These are phyloP conservation scores for Lasioglossum vierecki DNA, from an alignment of 2,888 invertebrate species.

Conservation along the genomic window DNA sequence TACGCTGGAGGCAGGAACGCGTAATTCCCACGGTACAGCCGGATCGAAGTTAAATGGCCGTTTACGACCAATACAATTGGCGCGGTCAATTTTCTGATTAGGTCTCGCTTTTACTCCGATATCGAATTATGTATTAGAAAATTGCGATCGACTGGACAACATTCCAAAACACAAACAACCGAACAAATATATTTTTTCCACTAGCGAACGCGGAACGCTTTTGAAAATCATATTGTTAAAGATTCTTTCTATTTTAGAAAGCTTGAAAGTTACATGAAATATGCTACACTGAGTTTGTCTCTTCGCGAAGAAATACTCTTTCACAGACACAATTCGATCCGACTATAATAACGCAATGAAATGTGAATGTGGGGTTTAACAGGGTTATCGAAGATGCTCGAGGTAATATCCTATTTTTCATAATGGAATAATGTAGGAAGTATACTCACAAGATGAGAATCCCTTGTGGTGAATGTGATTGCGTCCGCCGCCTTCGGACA, in stretches of 20 bases:
- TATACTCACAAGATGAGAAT: slow-evolving; percentile 93
- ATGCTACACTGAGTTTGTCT: not conserved
- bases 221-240: not conserved
- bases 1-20: slow-evolving; percentile 14
- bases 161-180: not conserved
- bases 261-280: not conserved
- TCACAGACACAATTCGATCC: not conserved
- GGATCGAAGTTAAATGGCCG: not conserved
- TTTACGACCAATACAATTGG: not conserved
- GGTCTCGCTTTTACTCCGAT: not conserved
- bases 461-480: slow-evolving; percentile 95
- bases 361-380: not conserved
- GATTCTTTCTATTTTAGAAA: not conserved
- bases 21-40: slow-evolving; percentile 22
- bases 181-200: not conserved
- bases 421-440: slow-evolving; percentile 38
- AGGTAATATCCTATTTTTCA: slow-evolving; percentile 27
- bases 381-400: not conserved
- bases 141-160: not conserved
- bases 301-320: not conserved
- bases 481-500: slow-evolving; percentile 95
- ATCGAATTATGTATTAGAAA: not conserved
- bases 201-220: not conserved
- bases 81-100: not conserved
- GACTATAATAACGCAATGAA: not conserved